Percentiles rank a stretch among this genome's conserved stretches.
Conservation (phyloP, 2,113 vertebrate genomes). For the Chloroceryle aenea region DNA sequence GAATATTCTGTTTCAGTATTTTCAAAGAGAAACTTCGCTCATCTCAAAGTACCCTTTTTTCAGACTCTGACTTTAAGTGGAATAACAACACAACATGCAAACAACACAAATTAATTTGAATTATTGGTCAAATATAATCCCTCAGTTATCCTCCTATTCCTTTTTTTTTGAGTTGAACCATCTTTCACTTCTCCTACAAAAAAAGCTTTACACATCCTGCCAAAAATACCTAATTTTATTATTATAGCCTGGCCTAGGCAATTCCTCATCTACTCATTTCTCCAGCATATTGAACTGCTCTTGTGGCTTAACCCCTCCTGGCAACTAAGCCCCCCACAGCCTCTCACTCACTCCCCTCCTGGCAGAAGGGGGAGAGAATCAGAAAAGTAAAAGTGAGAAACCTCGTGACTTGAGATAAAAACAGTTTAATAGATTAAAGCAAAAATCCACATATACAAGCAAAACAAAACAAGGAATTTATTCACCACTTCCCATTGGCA, state of each 20-base stretch:
- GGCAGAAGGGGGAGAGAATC: background rate
- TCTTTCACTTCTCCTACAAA: background rate
- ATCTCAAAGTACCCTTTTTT: background rate
- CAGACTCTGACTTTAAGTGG: background rate
- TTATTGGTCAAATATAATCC: background rate
- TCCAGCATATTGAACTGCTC: background rate
- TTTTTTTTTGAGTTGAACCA: background rate
- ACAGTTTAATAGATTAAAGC: background rate
- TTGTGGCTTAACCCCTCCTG: background rate
- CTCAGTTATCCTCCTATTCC: fast-evolving
- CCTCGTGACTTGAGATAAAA: background rate
- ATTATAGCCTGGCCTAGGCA: background rate
- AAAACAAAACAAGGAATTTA: background rate
- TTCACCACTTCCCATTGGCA: background rate
- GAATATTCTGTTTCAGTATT: background rate
- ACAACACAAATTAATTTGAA: background rate
- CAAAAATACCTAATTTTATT: background rate
- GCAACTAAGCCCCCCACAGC: background rate
- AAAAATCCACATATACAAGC: background rate
- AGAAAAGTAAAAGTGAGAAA: background rate
- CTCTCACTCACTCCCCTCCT: background rate
- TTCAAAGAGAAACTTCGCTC: background rate
- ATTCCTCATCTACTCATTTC: background rate
- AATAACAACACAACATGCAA: background rate
- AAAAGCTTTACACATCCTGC: background rate